These are phyloP conservation scores for Melanotus villosus DNA, from an alignment of 2,888 invertebrate genomes.

Conservation along the genomic window DNA sequence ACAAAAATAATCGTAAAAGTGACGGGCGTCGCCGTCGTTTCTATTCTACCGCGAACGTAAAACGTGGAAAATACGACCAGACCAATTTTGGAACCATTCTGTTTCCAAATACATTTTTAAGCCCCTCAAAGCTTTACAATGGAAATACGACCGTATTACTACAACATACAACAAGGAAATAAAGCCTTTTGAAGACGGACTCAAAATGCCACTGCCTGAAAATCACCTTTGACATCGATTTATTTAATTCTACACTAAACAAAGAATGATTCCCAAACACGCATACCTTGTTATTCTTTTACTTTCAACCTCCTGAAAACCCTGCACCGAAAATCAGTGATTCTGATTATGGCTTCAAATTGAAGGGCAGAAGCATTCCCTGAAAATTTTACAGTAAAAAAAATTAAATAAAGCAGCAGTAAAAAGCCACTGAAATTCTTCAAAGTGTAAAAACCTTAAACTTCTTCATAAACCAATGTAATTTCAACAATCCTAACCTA, in stretches of 20 bases:
- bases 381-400: too few relatives aligned
- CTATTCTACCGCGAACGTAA: constrained; percentile 24
- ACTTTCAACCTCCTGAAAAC: too few relatives aligned
- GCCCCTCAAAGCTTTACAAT: constrained; percentile 23
- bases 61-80: constrained; percentile 23
- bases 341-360: too few relatives aligned
- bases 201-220: constrained; percentile 13
- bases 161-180: constrained; percentile 23
- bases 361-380: too few relatives aligned
- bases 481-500: too few relatives aligned
- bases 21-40: constrained; percentile 24
- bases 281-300: background rate
- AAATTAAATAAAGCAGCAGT: too few relatives aligned
- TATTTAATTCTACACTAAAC: constrained; percentile 9
- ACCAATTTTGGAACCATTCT: constrained; percentile 32
- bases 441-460: too few relatives aligned
- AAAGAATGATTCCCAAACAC: background rate
- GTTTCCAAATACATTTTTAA: constrained; percentile 29
- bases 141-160: constrained; percentile 27
- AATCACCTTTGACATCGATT: constrained; percentile 9
- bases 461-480: too few relatives aligned
- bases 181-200: constrained; percentile 7
- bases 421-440: too few relatives aligned
- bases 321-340: too few relatives aligned
- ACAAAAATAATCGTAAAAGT: constrained; percentile 38